A percentile compares a stretch with the other conserved stretches of the same genome.
Evolutionary conservation across 2,113 vertebrate species (phyloP).

Genomic region (Elephantulus edwardii): DNA sequence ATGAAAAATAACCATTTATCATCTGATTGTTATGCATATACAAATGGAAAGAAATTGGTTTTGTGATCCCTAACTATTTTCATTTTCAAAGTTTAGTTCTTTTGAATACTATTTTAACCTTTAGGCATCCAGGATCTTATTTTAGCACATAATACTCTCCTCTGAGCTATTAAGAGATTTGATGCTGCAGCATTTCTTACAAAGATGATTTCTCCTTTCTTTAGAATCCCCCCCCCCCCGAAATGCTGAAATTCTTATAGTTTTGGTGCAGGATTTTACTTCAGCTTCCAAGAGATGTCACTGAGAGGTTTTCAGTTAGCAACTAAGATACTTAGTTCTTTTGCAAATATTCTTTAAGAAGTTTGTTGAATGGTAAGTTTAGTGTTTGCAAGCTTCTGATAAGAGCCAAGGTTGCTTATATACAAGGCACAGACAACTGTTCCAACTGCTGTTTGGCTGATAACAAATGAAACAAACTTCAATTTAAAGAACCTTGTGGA

Average conservation of each 20-base stretch:
- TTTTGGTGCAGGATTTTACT: neutral
- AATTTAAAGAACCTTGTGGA: neutral
- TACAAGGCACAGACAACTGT: neutral
- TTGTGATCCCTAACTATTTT: neutral
- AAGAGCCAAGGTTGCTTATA: neutral
- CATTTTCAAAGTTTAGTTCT: neutral
- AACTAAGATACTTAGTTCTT: neutral
- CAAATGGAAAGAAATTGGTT: neutral
- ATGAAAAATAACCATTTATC: neutral
- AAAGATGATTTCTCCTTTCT: neutral
- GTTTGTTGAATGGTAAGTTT: neutral
- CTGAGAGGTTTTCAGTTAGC: neutral
- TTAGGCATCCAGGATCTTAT: neutral
- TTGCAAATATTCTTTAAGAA: neutral
- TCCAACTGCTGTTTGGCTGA: neutral
- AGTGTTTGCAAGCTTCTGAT: neutral
- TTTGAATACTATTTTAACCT: neutral
- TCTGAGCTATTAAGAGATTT: neutral
- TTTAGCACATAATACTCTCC: neutral
- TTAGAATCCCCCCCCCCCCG: neutral
- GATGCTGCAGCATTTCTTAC: neutral
- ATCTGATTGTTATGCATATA: neutral
- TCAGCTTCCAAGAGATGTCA: neutral
- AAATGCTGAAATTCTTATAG: neutral
- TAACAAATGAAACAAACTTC: neutral